Evolutionary conservation across 2,888 invertebrate species (phyloP).

Genomic region (Drosophila acutilabella): DNA sequence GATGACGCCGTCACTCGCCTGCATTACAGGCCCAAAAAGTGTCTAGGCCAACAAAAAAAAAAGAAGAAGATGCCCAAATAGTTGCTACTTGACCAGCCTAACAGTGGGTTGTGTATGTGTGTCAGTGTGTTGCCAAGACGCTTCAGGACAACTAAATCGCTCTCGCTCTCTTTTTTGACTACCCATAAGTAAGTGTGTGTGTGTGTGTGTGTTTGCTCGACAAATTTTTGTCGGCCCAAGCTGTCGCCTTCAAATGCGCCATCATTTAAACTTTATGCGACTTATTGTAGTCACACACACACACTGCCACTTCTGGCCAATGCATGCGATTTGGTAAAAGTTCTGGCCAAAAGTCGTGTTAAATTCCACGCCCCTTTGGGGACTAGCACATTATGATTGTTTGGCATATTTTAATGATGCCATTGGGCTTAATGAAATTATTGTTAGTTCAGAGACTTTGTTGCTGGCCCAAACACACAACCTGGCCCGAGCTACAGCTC

Average conservation of each 20-base stretch:
- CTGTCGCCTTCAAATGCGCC: conserved; percentile 60
- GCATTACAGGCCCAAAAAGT: conserved; percentile 42
- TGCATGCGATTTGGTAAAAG: conserved; percentile 53
- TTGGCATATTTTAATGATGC: conserved; percentile 79
- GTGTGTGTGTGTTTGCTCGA: conserved; percentile 19
- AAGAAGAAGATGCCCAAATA: conserved; percentile 41
- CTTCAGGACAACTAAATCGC: conserved; percentile 64
- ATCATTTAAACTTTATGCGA: conserved; percentile 51
- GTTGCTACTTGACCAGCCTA: conserved; percentile 48
- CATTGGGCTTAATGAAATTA: conserved; percentile 81
- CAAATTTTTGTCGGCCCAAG: conserved; percentile 53
- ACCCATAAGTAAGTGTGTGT: neutral
- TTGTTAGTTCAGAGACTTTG: conserved; percentile 55
- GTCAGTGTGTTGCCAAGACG: conserved; percentile 65
- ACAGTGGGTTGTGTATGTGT: conserved; percentile 38
- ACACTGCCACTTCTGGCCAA: conserved; percentile 45
- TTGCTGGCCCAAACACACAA: neutral
- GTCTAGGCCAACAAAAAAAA: conserved; percentile 52
- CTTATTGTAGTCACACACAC: conserved; percentile 28
- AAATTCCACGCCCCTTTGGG: conserved; percentile 3
- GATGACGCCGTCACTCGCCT: conserved; percentile 46
- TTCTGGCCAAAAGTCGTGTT: conserved; percentile 8
- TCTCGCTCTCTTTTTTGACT: conserved; percentile 20
- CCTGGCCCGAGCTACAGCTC: no score
- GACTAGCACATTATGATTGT: conserved; percentile 71